These are phyloP conservation scores for Prunella strophiata DNA, from an alignment of 2,797 vertebrate genomes.

Conservation along the genomic window DNA sequence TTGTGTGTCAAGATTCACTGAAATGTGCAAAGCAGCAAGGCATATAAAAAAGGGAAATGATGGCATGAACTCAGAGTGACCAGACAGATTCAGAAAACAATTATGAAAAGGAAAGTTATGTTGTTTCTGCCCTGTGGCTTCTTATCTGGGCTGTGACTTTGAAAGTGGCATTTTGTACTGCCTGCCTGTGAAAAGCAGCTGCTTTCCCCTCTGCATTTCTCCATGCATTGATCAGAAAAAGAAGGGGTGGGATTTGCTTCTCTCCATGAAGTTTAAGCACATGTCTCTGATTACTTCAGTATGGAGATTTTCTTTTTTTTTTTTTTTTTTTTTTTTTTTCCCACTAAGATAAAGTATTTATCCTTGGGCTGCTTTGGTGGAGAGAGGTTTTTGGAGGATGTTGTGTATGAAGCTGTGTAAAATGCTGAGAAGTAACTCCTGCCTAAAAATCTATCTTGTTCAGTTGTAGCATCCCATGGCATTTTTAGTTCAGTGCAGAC, in stretches of 20 bases:
- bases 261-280: neutral
- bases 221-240: neutral
- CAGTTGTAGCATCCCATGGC: too few relatives aligned
- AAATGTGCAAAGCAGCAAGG: constrained; percentile 35
- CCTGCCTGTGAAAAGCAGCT: neutral
- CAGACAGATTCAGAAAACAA: constrained; percentile 22
- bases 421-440: neutral
- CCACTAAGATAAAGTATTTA: neutral
- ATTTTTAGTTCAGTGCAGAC: neutral
- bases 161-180: neutral
- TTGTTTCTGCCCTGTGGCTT: neutral
- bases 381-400: neutral
- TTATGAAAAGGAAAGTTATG: neutral
- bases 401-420: accelerated
- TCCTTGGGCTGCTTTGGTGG: neutral
- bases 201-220: neutral
- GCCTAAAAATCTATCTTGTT: neutral
- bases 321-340: too few relatives aligned
- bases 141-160: constrained; percentile 10
- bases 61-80: neutral
- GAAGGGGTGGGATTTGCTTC: neutral
- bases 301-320: neutral
- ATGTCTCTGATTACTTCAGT: neutral
- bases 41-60: constrained; percentile 6
- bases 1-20: constrained; percentile 27